Evolutionary conservation across 2,113 vertebrate genomes (phyloP), one percentile per base, ranked within the genome.

Genomic region (Xiphias gladius): DNA sequence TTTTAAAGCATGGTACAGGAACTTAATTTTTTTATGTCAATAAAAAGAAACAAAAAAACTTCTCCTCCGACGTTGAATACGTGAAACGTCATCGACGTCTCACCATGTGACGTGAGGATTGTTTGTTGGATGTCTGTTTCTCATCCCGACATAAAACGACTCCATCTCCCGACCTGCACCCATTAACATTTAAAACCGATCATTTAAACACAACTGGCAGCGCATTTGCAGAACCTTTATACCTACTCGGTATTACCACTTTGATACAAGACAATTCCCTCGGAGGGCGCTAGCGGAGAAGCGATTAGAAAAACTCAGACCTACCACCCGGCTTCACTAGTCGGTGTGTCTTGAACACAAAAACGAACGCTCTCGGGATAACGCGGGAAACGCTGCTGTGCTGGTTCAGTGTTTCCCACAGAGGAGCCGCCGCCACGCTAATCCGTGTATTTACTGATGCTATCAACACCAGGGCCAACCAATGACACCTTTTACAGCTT

Each of bases 371-470:
- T 19, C 3, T 32, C 0, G 6, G 11, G 17, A 11, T 58, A 93
- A 91, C 89, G 93, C 93, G 93, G 93, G 93, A 94, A 94, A 91
- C 39, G 63, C 12, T 13, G 57, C 50, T 76, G 69, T 82, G 76
- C 91, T 54, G 66, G 77, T 90, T 89, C 10, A 26, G 43, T 82
- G 83, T 78, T 73, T 54, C 55, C 61, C 37, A 52, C 50, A 2
- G 17, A 37, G 32, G 8, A 75, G 68, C 20, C 16, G 9, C 81
- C 52, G 73, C 72, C 76, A 58, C 32, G 83, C 75, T 52, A 82
- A 78, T 35, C 16, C 10, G 7, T 8, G 46, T 19, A 41, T 64
- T 41, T 14, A 73, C 6, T 5, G n/a, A 48, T 41, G 30, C 12
- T 26, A 7, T 37, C n/a, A 37, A 3, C 1, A 69, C 57, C 22